phyloP scores from a whole-genome alignment of 2,113 vertebrate species.

The Sminthopsis crassicaudata region DNA sequence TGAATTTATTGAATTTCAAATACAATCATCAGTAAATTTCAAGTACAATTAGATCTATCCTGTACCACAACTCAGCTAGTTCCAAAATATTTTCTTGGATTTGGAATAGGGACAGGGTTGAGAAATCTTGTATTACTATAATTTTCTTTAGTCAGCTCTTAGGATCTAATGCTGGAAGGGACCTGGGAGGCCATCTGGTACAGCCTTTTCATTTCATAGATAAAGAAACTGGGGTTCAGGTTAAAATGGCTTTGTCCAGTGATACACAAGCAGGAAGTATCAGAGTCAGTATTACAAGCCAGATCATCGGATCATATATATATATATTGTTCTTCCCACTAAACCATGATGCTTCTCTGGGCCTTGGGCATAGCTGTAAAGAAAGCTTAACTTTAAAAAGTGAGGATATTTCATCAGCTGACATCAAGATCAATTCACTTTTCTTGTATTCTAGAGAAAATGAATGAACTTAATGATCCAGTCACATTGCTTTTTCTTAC shows the following conservation, averaged over 20 bases:
- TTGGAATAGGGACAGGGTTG: too few relatives aligned
- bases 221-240: not conserved
- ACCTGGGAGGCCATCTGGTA: too few relatives aligned
- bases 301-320: not conserved
- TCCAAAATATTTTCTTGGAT: not conserved
- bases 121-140: not conserved
- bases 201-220: too few relatives aligned
- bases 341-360: not conserved
- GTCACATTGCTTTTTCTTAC: not conserved
- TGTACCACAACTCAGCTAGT: not conserved
- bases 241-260: not conserved
- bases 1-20: not conserved
- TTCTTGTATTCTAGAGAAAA: slow-evolving; percentile 6
- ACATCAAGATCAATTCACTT: not conserved
- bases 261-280: not conserved
- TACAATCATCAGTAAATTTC: not conserved
- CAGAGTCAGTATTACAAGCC: not conserved
- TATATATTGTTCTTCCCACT: too few relatives aligned
- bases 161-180: not conserved
- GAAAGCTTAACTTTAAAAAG: slow-evolving; percentile 16
- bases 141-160: not conserved
- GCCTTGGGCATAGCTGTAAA: not conserved
- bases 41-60: not conserved
- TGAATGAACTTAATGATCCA: not conserved
- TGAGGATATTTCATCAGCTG: not conserved